phyloP scores from a whole-genome alignment of 2,888 invertebrate species.

The Zootermopsis nevadensis region DNA sequence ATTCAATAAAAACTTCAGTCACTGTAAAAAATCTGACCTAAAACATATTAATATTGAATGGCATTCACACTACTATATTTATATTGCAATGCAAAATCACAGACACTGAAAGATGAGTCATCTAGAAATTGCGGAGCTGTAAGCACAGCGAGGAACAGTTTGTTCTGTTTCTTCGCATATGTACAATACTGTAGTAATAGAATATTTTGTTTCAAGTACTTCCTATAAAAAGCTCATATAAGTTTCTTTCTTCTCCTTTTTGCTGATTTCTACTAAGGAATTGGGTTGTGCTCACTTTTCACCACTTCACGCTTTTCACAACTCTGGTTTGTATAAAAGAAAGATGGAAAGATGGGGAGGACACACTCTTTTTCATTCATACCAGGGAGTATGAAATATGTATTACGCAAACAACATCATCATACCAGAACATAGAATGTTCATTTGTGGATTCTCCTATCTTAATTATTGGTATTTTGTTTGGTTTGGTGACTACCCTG shows the following conservation, averaged over 20 bases:
- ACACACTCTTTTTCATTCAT: slow-evolving; percentile 9
- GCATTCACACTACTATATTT: slow-evolving; percentile 32
- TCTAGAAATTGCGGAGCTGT: slow-evolving; percentile 51
- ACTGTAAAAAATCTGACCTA: slow-evolving; percentile 5
- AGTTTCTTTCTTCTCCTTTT: slow-evolving; percentile 31
- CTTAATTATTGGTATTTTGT: slow-evolving; percentile 7
- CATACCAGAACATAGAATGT: slow-evolving; percentile 27
- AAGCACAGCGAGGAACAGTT: slow-evolving; percentile 53
- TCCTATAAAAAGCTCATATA: slow-evolving; percentile 43
- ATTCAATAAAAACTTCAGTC: slow-evolving; percentile 39
- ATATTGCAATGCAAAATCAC: slow-evolving; percentile 53
- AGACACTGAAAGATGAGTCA: slow-evolving; percentile 52
- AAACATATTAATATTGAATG: slow-evolving; percentile 34
- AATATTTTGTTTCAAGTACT: slow-evolving; percentile 35
- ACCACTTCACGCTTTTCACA: slow-evolving; percentile 1
- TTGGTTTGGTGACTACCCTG: slow-evolving; percentile 29
- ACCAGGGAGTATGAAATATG: slow-evolving; percentile 34
- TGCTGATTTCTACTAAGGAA: slow-evolving; percentile 26
- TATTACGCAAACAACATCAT: slow-evolving; percentile 26
- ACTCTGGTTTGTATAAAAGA: background rate
- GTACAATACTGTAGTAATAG: slow-evolving; percentile 43
- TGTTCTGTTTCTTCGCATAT: slow-evolving; percentile 42
- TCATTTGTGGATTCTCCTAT: background rate
- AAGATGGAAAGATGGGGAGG: background rate
- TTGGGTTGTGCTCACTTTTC: slow-evolving; percentile 28